These are phyloP conservation scores for Stylophora pistillata DNA, from an alignment of 64 coral and sea anemone genomes.

Conservation along the genomic window DNA sequence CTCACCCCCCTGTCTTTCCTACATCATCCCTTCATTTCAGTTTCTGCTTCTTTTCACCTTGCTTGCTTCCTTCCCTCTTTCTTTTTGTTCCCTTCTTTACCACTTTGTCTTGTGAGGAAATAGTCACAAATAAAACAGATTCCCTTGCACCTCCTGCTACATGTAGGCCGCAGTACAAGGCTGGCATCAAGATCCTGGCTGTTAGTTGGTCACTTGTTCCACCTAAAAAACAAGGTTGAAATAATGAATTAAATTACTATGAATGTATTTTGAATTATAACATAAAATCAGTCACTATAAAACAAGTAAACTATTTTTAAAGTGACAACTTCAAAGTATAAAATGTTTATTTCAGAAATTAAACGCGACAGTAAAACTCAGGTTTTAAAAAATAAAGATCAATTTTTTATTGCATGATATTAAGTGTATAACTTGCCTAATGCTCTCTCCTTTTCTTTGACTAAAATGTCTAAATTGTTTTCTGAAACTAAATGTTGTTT, in stretches of 20 bases:
- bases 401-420: neutral
- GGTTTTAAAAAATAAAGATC: too few relatives aligned
- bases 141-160: neutral
- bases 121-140: too few relatives aligned
- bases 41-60: too few relatives aligned
- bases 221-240: conserved; percentile 84
- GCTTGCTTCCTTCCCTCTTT: neutral
- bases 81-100: neutral
- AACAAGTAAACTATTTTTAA: too few relatives aligned
- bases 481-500: too few relatives aligned
- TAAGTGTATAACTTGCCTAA: conserved; percentile 32
- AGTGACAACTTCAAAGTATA: too few relatives aligned
- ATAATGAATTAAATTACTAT: neutral
- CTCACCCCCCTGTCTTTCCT: neutral
- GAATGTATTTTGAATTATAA: too few relatives aligned
- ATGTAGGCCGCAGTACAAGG: conserved; percentile 79
- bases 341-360: too few relatives aligned
- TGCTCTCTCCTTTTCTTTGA: neutral
- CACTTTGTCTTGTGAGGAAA: too few relatives aligned
- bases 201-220: conserved; percentile 82
- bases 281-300: too few relatives aligned
- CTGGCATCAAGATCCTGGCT: conserved; percentile 86
- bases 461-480: too few relatives aligned
- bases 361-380: neutral
- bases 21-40: neutral